phyloP scores from a whole-genome alignment of 1,140 invertebrate species.

The Dendroctonus ponderosae region DNA sequence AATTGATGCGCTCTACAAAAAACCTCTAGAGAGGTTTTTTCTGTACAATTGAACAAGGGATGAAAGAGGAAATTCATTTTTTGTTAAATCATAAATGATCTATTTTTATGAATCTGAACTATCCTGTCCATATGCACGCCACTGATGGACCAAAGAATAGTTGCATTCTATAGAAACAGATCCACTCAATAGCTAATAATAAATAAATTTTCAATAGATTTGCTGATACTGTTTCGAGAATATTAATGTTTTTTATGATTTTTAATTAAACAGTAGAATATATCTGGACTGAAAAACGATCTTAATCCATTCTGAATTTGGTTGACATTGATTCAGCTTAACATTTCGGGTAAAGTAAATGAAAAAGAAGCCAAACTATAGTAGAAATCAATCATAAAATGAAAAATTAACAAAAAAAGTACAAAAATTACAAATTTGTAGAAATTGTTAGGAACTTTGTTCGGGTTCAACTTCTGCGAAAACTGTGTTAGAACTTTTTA shows the following conservation, averaged over 20 bases:
- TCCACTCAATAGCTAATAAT: not conserved
- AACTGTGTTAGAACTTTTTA: too few species aligned
- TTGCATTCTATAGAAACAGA: conserved; percentile 1
- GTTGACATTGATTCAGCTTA: not conserved
- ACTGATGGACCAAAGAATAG: conserved; percentile 1
- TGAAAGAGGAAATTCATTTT: too few species aligned
- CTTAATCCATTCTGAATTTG: not conserved
- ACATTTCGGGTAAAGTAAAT: too few species aligned
- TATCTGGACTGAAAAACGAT: not conserved
- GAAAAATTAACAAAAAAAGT: too few species aligned
- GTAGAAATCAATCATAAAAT: too few species aligned
- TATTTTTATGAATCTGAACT: not conserved
- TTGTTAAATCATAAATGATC: not conserved
- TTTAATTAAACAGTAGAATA: not conserved
- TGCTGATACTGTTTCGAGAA: not conserved
- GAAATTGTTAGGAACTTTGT: too few species aligned
- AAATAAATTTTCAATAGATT: conserved; percentile 1
- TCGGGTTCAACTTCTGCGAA: too few species aligned
- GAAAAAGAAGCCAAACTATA: too few species aligned
- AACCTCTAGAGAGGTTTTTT: not conserved
- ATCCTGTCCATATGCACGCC: not conserved
- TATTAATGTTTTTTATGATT: not conserved
- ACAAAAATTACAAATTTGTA: too few species aligned
- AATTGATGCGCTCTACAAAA: not conserved
- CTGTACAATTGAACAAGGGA: not conserved